Evolutionary conservation across 1,140 invertebrate genomes (phyloP).

Genomic region (Scylla paramamosain): DNA sequence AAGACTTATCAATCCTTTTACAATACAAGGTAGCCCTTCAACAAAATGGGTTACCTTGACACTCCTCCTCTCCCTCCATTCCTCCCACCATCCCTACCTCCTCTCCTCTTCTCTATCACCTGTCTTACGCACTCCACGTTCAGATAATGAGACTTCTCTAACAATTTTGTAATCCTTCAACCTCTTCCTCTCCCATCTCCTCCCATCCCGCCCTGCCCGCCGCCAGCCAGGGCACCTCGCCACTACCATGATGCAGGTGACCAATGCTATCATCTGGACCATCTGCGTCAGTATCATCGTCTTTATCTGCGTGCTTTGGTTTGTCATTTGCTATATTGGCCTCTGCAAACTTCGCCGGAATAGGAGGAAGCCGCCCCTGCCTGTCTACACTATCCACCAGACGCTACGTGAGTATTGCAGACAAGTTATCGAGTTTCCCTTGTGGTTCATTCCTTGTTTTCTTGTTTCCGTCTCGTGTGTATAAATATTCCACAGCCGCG

Average conservation of each 20-base stretch:
- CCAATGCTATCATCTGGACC: constrained; percentile 77
- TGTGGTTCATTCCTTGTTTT: too few relatives aligned
- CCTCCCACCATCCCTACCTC: too few relatives aligned
- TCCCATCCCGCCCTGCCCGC: neutral
- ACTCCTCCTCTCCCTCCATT: neutral
- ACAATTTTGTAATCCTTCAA: neutral
- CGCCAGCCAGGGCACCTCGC: too few relatives aligned
- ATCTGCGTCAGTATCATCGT: constrained; percentile 77
- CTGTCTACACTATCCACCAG: constrained; percentile 63
- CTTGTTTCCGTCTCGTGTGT: too few relatives aligned
- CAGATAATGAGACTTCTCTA: neutral
- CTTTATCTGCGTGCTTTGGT: constrained; percentile 77
- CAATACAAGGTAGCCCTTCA: neutral
- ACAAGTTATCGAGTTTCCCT: too few relatives aligned
- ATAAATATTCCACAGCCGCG: too few relatives aligned
- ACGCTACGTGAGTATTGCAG: constrained; percentile 33
- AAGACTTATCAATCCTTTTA: too few relatives aligned
- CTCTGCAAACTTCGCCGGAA: constrained; percentile 74
- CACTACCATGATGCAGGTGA: constrained; percentile 66
- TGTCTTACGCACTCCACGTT: neutral
- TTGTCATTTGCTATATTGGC: constrained; percentile 77
- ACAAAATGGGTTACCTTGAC: neutral
- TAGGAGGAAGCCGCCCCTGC: constrained; percentile 62
- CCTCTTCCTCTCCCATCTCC: neutral
- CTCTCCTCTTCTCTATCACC: neutral